A percentile compares a stretch with the other conserved stretches of the same genome.
Conservation (phyloP, 2,113 vertebrate species). For the Sterna hirundo region DNA sequence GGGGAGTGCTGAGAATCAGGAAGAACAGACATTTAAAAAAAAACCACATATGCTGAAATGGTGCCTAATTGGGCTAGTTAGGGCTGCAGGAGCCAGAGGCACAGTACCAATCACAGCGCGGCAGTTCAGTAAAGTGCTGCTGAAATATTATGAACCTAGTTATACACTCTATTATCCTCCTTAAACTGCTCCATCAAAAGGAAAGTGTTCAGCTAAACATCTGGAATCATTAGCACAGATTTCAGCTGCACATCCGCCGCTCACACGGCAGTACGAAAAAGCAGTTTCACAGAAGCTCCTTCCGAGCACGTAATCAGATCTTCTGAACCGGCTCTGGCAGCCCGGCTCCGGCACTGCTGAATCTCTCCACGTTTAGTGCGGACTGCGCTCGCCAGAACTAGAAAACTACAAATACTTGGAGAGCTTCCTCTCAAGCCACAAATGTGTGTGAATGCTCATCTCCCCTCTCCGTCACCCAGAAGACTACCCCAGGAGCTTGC, state of each 20-base stretch:
- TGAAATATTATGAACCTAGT: conserved; percentile 51
- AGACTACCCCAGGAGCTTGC: not conserved
- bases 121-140: conserved; percentile 20
- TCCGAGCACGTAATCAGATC: not conserved
- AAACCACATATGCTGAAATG: not conserved
- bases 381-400: not conserved
- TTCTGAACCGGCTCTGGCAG: not conserved
- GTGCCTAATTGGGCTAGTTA: conserved; percentile 41
- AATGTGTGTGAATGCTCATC: not conserved
- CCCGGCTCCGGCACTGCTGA: not conserved
- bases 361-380: accelerated
- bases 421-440: not conserved
- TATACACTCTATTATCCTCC: conserved; percentile 52
- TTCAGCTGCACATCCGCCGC: conserved; percentile 1
- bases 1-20: conserved; percentile 86
- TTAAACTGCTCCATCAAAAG: conserved; percentile 58
- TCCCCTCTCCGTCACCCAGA: not conserved
- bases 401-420: not conserved
- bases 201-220: conserved; percentile 41
- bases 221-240: conserved; percentile 42
- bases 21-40: conserved; percentile 26
- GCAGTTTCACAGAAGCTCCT: not conserved
- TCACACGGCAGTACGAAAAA: not conserved
- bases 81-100: conserved; percentile 17
- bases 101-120: not conserved